Evolutionary conservation across 2,113 vertebrate genomes (phyloP).

Genomic region (Muntiacus muntjak): DNA sequence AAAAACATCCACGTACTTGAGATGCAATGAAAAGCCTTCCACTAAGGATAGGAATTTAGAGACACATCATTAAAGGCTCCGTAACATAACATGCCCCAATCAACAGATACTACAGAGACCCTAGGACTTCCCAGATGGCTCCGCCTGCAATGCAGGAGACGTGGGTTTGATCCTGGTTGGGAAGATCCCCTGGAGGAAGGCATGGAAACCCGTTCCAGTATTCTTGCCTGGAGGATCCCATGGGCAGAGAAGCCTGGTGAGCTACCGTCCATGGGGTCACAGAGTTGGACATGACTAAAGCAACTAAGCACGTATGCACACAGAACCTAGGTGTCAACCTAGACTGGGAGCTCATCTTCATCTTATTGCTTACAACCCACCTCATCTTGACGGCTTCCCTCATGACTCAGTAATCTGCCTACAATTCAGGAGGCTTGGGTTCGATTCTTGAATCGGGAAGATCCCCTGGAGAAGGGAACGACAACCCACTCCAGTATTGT

Average conservation of each 20-base stretch:
- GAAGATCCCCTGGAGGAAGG: not conserved
- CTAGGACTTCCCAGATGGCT: not conserved
- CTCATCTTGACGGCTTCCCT: not conserved
- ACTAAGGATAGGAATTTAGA: not conserved
- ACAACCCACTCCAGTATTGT: not conserved
- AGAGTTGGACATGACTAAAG: not conserved
- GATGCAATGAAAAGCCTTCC: not conserved
- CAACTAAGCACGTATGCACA: not conserved
- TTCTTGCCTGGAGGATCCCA: not conserved
- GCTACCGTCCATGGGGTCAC: not conserved
- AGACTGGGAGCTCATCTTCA: not conserved
- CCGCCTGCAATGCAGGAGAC: not conserved
- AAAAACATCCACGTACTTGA: not conserved
- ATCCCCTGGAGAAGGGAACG: not conserved
- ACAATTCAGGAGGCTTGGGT: not conserved
- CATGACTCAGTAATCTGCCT: not conserved
- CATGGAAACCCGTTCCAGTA: not conserved
- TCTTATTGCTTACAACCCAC: not conserved
- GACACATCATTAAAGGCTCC: not conserved
- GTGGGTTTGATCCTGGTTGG: not conserved
- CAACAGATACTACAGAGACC: not conserved
- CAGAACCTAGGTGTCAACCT: no score
- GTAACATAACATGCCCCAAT: not conserved
- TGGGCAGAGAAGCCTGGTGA: not conserved
- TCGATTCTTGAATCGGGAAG: not conserved